Conservation (phyloP, 2,888 invertebrate species). For the Mimachlamys varia region DNA sequence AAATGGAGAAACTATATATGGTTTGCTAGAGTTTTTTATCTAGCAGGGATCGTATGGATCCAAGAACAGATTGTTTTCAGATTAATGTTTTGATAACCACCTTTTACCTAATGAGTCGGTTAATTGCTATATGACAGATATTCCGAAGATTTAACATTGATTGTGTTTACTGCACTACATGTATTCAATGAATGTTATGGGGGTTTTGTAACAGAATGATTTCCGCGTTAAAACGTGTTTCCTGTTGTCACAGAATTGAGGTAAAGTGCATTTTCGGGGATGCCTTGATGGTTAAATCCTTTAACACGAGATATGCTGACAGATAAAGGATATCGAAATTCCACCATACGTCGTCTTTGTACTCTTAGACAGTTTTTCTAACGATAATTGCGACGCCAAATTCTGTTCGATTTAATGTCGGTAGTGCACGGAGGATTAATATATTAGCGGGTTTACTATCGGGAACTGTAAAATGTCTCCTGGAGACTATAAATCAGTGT, state of each 20-base stretch:
- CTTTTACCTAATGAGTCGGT: no score
- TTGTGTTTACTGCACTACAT: not conserved
- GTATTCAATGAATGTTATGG: not conserved
- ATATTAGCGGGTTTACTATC: not conserved
- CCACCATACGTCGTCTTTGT: not conserved
- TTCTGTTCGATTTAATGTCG: not conserved
- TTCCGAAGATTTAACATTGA: not conserved
- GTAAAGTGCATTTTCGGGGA: not conserved
- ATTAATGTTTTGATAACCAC: no score
- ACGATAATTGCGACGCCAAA: not conserved
- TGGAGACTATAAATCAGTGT: no score
- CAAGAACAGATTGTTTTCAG: no score
- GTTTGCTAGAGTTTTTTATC: no score
- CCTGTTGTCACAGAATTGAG: not conserved
- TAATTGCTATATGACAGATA: no score
- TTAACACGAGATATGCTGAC: not conserved
- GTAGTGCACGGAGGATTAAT: not conserved
- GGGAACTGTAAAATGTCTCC: no score
- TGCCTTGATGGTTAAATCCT: not conserved
- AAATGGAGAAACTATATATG: no score
- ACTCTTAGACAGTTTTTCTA: not conserved
- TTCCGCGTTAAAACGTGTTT: not conserved
- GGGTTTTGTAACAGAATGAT: not conserved
- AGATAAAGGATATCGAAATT: not conserved
- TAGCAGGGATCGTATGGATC: no score